Evolutionary conservation across 2,888 invertebrate species (phyloP).

Genomic region (Polylopha cassiicola): DNA sequence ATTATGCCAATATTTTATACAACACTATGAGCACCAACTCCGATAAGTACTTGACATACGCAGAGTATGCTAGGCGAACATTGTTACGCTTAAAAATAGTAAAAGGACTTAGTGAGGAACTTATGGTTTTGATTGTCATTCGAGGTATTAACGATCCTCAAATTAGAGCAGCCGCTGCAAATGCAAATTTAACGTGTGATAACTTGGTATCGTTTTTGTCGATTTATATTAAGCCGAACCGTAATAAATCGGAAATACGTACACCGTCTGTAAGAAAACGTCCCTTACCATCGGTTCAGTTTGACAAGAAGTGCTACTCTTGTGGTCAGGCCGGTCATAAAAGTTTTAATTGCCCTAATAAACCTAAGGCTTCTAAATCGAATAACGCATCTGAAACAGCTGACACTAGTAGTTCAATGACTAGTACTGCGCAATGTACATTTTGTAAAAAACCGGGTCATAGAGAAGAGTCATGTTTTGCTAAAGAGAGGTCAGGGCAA

Average conservation of each 20-base stretch:
- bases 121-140: not conserved
- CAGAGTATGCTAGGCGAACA: not conserved
- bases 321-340: too few relatives aligned
- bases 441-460: not conserved
- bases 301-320: too few relatives aligned
- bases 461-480: not conserved
- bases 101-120: not conserved
- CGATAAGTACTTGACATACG: slow-evolving; percentile 4
- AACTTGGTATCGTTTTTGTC: too few relatives aligned
- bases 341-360: too few relatives aligned
- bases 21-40: slow-evolving; percentile 5
- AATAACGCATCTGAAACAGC: too few relatives aligned
- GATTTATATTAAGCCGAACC: too few relatives aligned
- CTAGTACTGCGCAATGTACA: not conserved
- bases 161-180: not conserved
- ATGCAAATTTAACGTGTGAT: too few relatives aligned
- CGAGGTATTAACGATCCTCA: not conserved
- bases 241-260: too few relatives aligned
- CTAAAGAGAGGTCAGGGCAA: not conserved
- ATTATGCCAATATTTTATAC: slow-evolving; percentile 7
- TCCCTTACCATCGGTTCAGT: too few relatives aligned
- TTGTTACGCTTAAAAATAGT: not conserved
- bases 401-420: too few relatives aligned
- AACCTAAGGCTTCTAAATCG: not conserved
- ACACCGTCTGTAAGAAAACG: too few relatives aligned